These are phyloP conservation scores for Heliconius himera DNA, from an alignment of 1,140 invertebrate species.

Conservation along the genomic window DNA sequence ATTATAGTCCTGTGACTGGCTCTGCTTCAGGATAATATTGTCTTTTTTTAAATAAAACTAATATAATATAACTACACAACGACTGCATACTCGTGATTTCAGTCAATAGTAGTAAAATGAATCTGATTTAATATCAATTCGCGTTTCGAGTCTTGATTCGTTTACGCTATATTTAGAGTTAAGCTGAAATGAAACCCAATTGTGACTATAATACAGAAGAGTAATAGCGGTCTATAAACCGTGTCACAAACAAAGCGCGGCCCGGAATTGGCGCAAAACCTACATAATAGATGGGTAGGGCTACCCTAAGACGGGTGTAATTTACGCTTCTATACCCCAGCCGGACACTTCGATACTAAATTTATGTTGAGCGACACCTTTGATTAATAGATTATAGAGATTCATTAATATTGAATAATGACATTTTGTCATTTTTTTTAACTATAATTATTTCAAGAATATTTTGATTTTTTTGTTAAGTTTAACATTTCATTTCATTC, in stretches of 20 bases:
- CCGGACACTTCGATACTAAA: conserved; percentile 52
- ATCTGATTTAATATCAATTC: conserved; percentile 14
- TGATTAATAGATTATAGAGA: conserved; percentile 48
- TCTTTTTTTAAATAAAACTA: not conserved
- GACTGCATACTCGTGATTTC: not conserved
- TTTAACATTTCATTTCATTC: not conserved
- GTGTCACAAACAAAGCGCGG: conserved; percentile 54
- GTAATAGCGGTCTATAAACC: conserved; percentile 45
- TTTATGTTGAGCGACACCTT: conserved; percentile 55
- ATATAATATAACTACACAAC: not conserved
- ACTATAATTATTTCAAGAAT: no score
- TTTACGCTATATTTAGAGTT: conserved; percentile 1
- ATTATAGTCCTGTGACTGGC: not conserved
- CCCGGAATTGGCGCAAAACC: conserved; percentile 46
- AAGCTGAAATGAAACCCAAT: conserved; percentile 32
- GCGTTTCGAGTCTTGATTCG: not conserved
- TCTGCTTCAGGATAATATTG: not conserved
- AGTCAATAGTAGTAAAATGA: conserved; percentile 21
- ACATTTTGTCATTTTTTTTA: not conserved
- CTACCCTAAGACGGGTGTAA: conserved; percentile 51
- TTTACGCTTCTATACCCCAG: conserved; percentile 50
- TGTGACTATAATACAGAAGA: conserved; percentile 37
- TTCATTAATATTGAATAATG: conserved; percentile 23
- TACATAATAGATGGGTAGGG: conserved; percentile 65
- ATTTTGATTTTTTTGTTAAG: no score